Evolutionary conservation across 2,113 vertebrate species (phyloP).

Genomic region (Misgurnus mizolepis): DNA sequence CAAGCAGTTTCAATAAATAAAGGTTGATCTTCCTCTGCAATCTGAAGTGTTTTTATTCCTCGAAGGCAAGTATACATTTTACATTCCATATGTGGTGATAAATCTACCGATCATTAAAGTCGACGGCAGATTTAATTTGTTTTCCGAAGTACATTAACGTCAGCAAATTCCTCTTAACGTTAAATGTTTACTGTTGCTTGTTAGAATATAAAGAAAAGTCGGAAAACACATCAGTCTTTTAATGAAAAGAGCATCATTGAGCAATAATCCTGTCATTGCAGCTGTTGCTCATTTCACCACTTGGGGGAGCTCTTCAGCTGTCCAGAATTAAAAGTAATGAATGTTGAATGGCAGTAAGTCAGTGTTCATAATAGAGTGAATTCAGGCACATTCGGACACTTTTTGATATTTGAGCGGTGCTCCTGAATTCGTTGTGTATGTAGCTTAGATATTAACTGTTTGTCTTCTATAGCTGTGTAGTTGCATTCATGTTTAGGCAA

Average conservation of each 20-base stretch:
- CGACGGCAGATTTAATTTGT: neutral
- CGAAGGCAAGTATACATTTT: neutral
- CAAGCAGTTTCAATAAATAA: slow-evolving; percentile 99
- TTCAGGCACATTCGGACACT: no score
- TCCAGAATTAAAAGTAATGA: no score
- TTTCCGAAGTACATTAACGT: neutral
- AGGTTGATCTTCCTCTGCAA: slow-evolving; percentile 95
- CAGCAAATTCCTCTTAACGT: neutral
- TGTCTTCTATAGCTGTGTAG: no score
- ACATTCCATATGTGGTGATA: slow-evolving; percentile 22
- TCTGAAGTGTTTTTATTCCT: slow-evolving; percentile 57
- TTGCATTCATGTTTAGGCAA: no score
- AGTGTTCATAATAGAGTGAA: no score
- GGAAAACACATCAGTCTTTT: no score
- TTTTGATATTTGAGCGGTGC: no score
- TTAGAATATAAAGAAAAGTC: no score
- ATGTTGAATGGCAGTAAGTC: no score
- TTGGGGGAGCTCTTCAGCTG: slow-evolving; percentile 60
- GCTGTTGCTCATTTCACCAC: slow-evolving; percentile 37
- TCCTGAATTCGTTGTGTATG: no score
- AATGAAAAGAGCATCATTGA: neutral
- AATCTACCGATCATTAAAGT: slow-evolving; percentile 1
- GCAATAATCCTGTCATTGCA: neutral
- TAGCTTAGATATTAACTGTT: no score
- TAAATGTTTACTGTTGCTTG: neutral